Percentiles rank a stretch among this genome's conserved stretches.
phyloP scores from a whole-genome alignment of 2,113 vertebrate genomes.

The Thryonomys swinderianus region DNA sequence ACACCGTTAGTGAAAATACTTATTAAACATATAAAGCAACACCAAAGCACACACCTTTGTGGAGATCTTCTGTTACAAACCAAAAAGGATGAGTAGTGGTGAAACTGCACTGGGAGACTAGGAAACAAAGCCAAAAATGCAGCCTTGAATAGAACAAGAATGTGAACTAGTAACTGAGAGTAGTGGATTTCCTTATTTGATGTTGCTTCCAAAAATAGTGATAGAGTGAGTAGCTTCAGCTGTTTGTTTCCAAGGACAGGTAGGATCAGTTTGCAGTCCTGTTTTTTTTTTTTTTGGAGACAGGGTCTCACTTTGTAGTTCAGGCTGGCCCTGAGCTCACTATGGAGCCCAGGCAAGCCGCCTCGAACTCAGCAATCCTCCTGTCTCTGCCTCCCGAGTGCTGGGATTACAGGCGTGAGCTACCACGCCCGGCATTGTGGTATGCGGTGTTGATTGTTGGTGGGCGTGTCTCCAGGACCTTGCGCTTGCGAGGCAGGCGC shows the following conservation, averaged over 20 bases:
- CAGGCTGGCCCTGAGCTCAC: no score
- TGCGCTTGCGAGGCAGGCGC: no score
- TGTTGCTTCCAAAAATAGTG: not conserved
- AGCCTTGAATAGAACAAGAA: not conserved
- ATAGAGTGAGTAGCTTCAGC: not conserved
- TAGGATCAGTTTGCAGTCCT: not conserved
- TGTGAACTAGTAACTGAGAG: not conserved
- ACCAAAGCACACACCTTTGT: not conserved
- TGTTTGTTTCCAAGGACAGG: not conserved
- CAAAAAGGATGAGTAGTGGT: not conserved
- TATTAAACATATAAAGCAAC: slow-evolving; percentile 10
- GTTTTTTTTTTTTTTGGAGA: no score
- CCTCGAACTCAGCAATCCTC: no score
- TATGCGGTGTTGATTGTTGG: no score
- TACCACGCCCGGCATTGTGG: no score
- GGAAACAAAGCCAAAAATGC: slow-evolving; percentile 30
- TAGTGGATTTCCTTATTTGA: not conserved
- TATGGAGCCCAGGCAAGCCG: no score
- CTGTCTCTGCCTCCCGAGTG: no score
- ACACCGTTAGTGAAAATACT: not conserved
- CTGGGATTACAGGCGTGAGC: no score
- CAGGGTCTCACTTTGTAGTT: no score
- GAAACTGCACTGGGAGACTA: not conserved
- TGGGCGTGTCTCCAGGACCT: no score
- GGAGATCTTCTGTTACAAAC: not conserved